These are phyloP conservation scores for Amaurobius ferox DNA, from an alignment of 2,888 invertebrate genomes.

Conservation along the genomic window DNA sequence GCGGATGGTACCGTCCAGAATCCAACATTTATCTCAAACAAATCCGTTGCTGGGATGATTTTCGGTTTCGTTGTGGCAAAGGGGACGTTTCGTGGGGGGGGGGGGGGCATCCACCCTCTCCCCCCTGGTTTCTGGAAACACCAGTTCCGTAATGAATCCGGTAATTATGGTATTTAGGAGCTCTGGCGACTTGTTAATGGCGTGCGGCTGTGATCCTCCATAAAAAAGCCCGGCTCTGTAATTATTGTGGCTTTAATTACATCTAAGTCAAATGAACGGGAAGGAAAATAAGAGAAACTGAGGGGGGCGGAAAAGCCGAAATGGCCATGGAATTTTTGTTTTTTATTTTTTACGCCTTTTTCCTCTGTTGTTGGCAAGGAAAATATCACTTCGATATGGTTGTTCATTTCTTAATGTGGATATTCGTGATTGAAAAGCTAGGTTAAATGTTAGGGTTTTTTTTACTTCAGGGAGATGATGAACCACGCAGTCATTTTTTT, in stretches of 20 bases:
- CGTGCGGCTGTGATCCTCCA: constrained; percentile 37
- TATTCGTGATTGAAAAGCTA: neutral
- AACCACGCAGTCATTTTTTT: no score
- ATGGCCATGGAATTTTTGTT: neutral
- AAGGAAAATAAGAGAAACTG: constrained; percentile 49
- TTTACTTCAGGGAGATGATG: no score
- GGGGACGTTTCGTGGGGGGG: neutral
- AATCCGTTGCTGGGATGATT: constrained; percentile 26
- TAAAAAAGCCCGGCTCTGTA: constrained; percentile 42
- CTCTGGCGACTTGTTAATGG: constrained; percentile 71
- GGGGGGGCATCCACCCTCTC: neutral
- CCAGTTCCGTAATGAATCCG: constrained; percentile 63
- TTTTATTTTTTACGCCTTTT: neutral
- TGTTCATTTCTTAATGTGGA: neutral
- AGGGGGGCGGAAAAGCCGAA: constrained; percentile 10
- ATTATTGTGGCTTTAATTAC: constrained; percentile 69
- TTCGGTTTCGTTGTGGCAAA: constrained; percentile 38
- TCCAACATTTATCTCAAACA: constrained; percentile 12
- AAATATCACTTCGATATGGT: neutral
- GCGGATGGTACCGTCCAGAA: constrained; percentile 6
- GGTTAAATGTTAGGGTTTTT: no score
- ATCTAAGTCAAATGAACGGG: constrained; percentile 58
- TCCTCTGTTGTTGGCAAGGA: neutral
- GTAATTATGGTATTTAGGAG: constrained; percentile 68
- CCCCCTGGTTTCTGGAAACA: constrained; percentile 45